Evolutionary conservation across 2,113 vertebrate species (phyloP), one percentile per base, ranked within the genome.

Genomic region (Polypterus bichir): DNA sequence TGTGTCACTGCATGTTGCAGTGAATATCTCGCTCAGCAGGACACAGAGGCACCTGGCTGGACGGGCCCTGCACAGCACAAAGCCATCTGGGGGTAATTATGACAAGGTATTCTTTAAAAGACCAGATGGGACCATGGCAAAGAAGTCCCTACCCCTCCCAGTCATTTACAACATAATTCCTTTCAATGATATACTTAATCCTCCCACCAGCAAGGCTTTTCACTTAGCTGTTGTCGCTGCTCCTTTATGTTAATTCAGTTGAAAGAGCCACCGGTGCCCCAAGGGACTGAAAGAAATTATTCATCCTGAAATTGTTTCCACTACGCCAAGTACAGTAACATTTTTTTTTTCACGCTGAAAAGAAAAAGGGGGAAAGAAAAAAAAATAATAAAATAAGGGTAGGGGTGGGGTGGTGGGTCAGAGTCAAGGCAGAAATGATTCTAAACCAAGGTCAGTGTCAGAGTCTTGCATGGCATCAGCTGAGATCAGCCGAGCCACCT

Each of bases 171-270:
- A 92, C 90, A 88, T 92, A 92, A 89, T 88, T 91, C 91, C 87
- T 94, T 97, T 98, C 94, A 98, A 89, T 92, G 91, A 92, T 94
- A 94, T 87, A 93, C 88, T 97, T 98, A 95, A 97, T 96, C 91
- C 92, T 90, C 88, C 93, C 92, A 94, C 92, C 90, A 91, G 91
- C 91, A 90, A 92, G 80, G 88, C 83, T 89, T 92, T 95, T 94
- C 90, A 96, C 86, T 83, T 85, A 73, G 77, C 86, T 75, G 81
- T 88, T 89, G 86, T 88, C 87, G 88, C 88, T 89, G 88, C 87
- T 93, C 89, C 91, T 94, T 96, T 97, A 97, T 95, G 92, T 91
- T 92, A 92, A 93, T 94, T 88, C 83, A 79, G 79, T 74, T 70
- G 81, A 87, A 78, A 84, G 80, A 82, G 76, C 80, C 76, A 79